A percentile compares a stretch with the other conserved stretches of the same genome.
Evolutionary conservation across 2,888 invertebrate genomes (phyloP).

Genomic region (Chaetogeoica ovagalla): DNA sequence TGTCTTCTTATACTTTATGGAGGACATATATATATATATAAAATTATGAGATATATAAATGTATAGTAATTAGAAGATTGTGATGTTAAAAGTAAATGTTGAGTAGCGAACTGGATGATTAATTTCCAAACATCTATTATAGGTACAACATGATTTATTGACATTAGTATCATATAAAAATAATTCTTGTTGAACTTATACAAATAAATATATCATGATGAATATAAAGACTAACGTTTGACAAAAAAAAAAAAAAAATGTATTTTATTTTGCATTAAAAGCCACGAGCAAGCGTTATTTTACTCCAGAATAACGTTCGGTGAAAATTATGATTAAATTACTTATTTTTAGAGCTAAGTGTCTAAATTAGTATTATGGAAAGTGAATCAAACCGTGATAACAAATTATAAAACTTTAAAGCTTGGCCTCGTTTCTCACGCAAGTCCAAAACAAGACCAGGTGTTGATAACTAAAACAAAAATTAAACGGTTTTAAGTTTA

Average conservation of each 20-base stretch:
- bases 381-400: slow-evolving; percentile 11
- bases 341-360: neutral
- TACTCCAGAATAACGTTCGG: neutral
- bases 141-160: neutral
- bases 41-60: neutral
- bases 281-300: neutral
- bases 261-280: neutral
- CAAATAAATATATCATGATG: no score
- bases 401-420: slow-evolving; percentile 32
- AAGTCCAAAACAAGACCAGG: slow-evolving; percentile 1
- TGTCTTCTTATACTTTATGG: neutral
- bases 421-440: slow-evolving; percentile 19
- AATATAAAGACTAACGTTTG: no score
- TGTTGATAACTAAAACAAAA: slow-evolving; percentile 20
- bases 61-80: neutral
- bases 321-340: slow-evolving; percentile 20
- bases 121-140: neutral
- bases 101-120: no score
- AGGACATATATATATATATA: neutral
- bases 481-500: slow-evolving; percentile 27
- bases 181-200: no score
- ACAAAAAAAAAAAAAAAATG: neutral
- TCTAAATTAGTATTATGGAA: slow-evolving; percentile 12
- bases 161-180: no score
- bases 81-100: no score